Evolutionary conservation across 1,140 invertebrate genomes (phyloP), one percentile per base, ranked within the genome.

Genomic region (Drosophila eugracilis): DNA sequence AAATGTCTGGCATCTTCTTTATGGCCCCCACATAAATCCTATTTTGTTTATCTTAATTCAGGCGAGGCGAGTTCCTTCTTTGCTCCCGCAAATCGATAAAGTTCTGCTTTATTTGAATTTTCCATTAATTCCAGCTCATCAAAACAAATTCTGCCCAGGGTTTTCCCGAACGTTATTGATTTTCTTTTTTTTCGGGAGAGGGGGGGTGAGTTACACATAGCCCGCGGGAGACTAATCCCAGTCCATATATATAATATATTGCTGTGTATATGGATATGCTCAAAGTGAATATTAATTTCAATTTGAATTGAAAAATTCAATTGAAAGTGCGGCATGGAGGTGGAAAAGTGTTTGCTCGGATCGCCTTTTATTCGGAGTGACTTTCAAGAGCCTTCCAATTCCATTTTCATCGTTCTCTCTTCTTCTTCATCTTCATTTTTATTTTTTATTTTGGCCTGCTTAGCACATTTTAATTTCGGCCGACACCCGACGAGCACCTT

Each of bases 41-140:
- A 85, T 84, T 84, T 69, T 79, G 72, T 84, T 73, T 85, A 84
- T 85, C 80, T 85, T 85, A 85, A 85, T 84, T 85, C 44, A 73
- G 44, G 72, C 79, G 72, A 76, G 73, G 53, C 72, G 36, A 59
- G 58, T 65, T 60, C 39, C 21, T 69, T 57, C 14, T 10, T 26
- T 5, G 2, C 5, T 10, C 41, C 32, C 41, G 15, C 37, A 50
- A 72, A 73, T 73, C 69, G 69, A 73, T 73, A 62, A 73, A 41
- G 45, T 60, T 63, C 37, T 30, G 10, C 45, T 49, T 72, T 73
- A 53, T 62, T 73, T 47, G 47, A 52, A 41, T 53, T 67, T 66
- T 67, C 42, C 62, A 67, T 67, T 67, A 67, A 67, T 67, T 67
- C 66, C 45, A 14, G 28, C 45, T 41, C 26, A 41, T 41, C 36